Evolutionary conservation across 1,140 invertebrate genomes (phyloP).

Genomic region (Glossosoma conforme): DNA sequence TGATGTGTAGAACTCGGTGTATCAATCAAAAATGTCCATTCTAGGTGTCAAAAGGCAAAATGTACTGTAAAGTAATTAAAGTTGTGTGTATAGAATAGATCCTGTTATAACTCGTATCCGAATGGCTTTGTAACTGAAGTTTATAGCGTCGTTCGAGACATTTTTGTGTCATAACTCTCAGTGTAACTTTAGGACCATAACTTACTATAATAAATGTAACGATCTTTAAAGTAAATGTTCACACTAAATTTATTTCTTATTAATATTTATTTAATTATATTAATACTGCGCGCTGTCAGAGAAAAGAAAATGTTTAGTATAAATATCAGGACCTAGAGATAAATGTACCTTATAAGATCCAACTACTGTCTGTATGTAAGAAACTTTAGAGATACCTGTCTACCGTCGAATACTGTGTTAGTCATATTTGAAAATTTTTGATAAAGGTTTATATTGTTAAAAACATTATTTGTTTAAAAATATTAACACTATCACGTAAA

Average conservation of each 20-base stretch:
- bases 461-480: not conserved
- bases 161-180: constrained; percentile 10
- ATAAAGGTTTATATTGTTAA: not conserved
- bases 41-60: constrained; percentile 23
- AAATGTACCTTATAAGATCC: constrained; percentile 9
- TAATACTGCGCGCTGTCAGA: too few relatives aligned
- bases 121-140: too few relatives aligned
- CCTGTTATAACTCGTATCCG: too few relatives aligned
- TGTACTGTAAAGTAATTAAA: constrained; percentile 20
- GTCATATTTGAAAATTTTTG: not conserved
- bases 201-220: not conserved
- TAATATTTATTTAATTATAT: constrained; percentile 1
- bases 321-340: not conserved
- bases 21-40: constrained; percentile 24
- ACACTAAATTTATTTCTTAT: constrained; percentile 5
- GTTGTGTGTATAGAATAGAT: constrained; percentile 24
- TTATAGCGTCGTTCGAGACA: too few relatives aligned
- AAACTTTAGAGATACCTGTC: not conserved
- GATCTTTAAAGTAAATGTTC: constrained; percentile 6
- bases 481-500: not conserved
- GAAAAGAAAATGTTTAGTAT: too few relatives aligned
- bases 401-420: not conserved
- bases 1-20: constrained; percentile 18
- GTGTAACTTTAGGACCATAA: constrained; percentile 2
- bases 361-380: constrained; percentile 3